Percentiles rank a stretch among this genome's conserved stretches.
These are phyloP conservation scores for Euclidia mi DNA, from an alignment of 2,888 invertebrate genomes.

Conservation along the genomic window DNA sequence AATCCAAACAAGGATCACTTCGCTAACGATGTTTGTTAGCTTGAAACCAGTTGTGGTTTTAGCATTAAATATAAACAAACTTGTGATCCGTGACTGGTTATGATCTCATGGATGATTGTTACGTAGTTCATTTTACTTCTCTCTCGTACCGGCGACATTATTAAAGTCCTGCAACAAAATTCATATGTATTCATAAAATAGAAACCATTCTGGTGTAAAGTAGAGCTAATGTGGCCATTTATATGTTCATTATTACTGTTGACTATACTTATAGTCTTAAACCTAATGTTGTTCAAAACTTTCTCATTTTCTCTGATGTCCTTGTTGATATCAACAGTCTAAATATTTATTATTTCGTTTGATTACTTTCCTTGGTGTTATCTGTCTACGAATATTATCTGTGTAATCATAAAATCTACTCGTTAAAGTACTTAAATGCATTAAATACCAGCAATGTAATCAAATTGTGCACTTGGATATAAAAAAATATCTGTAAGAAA, in stretches of 20 bases:
- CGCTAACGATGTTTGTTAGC: slow-evolving; percentile 17
- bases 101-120: slow-evolving; percentile 50
- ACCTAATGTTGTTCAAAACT: slow-evolving; percentile 36
- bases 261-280: slow-evolving; percentile 41
- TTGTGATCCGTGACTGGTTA: slow-evolving; percentile 43
- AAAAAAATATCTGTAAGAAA: background rate
- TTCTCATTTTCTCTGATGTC: slow-evolving; percentile 51
- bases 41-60: slow-evolving; percentile 48
- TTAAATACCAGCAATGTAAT: too few relatives aligned
- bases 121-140: slow-evolving; percentile 33
- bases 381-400: background rate
- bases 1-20: slow-evolving; percentile 47
- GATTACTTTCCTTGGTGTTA: background rate
- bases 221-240: slow-evolving; percentile 35
- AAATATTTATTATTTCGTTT: slow-evolving; percentile 9
- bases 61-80: slow-evolving; percentile 41
- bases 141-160: slow-evolving; percentile 22
- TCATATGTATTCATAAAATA: slow-evolving; percentile 28
- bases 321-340: slow-evolving; percentile 22
- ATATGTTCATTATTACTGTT: slow-evolving; percentile 27
- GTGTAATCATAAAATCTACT: background rate
- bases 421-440: too few relatives aligned
- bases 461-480: too few relatives aligned
- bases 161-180: slow-evolving; percentile 21
- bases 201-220: slow-evolving; percentile 22